Base-by-base conservation (phyloP, 2,888 invertebrate genomes). In the Antheraea yamamai region DNA sequence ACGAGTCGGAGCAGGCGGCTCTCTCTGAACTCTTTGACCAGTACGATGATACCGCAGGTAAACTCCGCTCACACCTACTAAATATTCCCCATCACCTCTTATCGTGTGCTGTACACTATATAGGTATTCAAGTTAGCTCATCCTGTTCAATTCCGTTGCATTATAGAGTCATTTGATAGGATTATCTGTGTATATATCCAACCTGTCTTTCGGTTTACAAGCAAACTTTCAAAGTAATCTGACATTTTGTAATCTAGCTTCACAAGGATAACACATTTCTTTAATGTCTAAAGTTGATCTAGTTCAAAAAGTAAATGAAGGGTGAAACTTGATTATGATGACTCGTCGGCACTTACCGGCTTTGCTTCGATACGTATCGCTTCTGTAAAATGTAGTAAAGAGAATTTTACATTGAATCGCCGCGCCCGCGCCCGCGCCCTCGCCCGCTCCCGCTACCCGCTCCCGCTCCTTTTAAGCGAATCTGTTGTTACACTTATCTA, bases 11-110 rank as follows among this genome's bases (percentile, higher is more conserved):
- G 74, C 93, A 94, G 76, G 88, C 88, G 0, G 86, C 93, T 70
- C 88, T 94, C 76, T 87, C 91, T 7, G 91, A 94, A 18, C 82
- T 90, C 18, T 86, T 92, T 51, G 91, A 94, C 76, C 90, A 93
- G 64, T 93, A 94, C 75, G 94, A 94, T 8, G 93, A 93, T 8
- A 80, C 86, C 74, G 81, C 89, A 83, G 91, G 94, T 90, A 78
- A 7, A 20, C 39, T 35, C 39, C 10, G 10, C 70, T 35, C 39
- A 39, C 39, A 39, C 35, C 7, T 39, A 1, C 4, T 1, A n/a
- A 12, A 26, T 26, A 35, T 18, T 4, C 14, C 16, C 26, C 6
- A 20, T 39, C 18, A 16, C 35, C 30, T 18, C 18, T 35, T 35
- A 14, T 35, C 68, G 4, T 35, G 4, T 70, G 12, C 61, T 61